Conservation (phyloP, 92 coral and sea anemone genomes). For the Phenganax subtilis region DNA sequence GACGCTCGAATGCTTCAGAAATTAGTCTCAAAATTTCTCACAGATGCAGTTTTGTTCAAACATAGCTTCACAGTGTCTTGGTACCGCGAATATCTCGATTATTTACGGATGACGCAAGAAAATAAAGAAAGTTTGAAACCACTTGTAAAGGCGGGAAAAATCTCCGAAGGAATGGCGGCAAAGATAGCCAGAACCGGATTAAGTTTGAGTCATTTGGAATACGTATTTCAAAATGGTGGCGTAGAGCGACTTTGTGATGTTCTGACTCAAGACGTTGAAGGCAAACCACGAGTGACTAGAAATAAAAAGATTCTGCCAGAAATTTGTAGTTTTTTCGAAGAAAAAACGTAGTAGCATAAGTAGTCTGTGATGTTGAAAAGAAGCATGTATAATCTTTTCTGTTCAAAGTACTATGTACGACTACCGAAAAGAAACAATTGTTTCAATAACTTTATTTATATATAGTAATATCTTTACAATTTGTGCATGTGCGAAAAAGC, state of each 20-base stretch:
- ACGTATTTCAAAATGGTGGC: constrained; percentile 45
- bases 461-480: too few species aligned
- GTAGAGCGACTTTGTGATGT: constrained; percentile 40
- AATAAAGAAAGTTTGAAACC: constrained; percentile 39
- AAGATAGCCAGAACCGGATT: constrained; percentile 57
- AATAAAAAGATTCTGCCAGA: constrained; percentile 43
- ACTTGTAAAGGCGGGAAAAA: constrained; percentile 37
- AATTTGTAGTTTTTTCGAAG: constrained; percentile 49
- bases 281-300: constrained; percentile 53
- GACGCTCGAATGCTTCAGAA: constrained; percentile 52
- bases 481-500: too few species aligned
- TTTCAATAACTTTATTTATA: too few species aligned
- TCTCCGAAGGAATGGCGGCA: constrained; percentile 48
- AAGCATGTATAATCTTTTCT: too few species aligned
- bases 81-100: constrained; percentile 36
- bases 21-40: constrained; percentile 46
- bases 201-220: constrained; percentile 41
- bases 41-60: constrained; percentile 38
- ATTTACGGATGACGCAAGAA: constrained; percentile 39
- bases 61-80: constrained; percentile 55
- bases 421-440: too few species aligned
- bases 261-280: constrained; percentile 43
- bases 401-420: too few species aligned
- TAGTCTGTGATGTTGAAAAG: too few species aligned
- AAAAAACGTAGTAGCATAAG: not conserved